phyloP scores from a whole-genome alignment of 2,888 invertebrate species.

The Sesamia inferens region DNA sequence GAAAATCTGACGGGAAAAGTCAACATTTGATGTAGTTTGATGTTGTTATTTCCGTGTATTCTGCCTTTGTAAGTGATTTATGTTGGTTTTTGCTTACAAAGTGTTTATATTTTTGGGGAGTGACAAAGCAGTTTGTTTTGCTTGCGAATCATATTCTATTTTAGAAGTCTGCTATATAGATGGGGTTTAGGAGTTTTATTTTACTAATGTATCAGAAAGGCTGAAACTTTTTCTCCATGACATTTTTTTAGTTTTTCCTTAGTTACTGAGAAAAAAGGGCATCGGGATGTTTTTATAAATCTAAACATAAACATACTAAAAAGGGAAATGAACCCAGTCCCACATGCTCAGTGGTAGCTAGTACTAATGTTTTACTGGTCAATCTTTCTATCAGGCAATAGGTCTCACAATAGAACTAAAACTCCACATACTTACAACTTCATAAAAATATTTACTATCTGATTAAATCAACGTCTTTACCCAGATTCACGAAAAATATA shows the following conservation, averaged over 20 bases:
- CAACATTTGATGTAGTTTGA: constrained; percentile 44
- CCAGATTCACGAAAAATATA: background rate
- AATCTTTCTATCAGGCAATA: background rate
- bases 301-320: background rate
- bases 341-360: too few species aligned
- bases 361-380: background rate
- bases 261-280: background rate
- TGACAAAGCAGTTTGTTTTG: background rate
- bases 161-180: background rate
- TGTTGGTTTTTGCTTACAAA: constrained; percentile 22
- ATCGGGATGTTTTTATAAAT: too few species aligned
- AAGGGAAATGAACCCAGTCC: too few species aligned
- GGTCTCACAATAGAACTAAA: background rate
- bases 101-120: background rate
- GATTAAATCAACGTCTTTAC: too few species aligned
- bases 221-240: background rate
- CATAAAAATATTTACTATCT: background rate
- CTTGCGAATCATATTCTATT: background rate
- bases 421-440: background rate
- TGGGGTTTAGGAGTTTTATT: background rate
- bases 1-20: constrained; percentile 41
- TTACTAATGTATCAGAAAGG: background rate
- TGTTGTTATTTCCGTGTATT: constrained; percentile 38
- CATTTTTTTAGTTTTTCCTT: background rate
- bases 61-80: constrained; percentile 26